These are phyloP conservation scores for Xiphorhynchus erythropygius DNA, from an alignment of 2,797 vertebrate genomes.

Conservation along the genomic window DNA sequence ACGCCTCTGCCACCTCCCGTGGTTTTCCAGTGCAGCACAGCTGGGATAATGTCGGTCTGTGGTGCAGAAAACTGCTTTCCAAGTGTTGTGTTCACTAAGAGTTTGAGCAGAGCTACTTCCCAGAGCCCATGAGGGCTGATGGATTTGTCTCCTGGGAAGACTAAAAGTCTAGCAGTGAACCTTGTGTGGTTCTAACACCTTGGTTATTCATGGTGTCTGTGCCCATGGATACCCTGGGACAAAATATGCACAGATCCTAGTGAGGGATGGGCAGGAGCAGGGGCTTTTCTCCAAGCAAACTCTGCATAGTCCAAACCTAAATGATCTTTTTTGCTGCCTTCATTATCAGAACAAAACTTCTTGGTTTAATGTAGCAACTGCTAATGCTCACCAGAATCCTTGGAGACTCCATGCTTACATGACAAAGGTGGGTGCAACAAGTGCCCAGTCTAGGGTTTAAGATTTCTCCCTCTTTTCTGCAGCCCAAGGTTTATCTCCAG, in stretches of 20 bases:
- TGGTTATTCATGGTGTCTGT: neutral
- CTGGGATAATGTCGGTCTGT: neutral
- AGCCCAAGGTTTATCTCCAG: neutral
- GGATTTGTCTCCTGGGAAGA: neutral
- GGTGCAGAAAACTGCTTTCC: neutral
- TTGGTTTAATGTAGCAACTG: neutral
- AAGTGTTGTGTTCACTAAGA: neutral
- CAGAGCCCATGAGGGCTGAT: neutral
- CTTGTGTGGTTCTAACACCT: neutral
- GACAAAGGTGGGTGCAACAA: neutral
- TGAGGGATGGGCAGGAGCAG: neutral
- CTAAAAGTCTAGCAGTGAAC: neutral
- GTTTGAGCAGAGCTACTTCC: neutral
- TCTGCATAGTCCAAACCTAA: rapidly evolving
- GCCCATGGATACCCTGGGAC: too few relatives aligned
- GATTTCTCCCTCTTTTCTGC: neutral
- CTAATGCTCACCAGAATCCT: neutral
- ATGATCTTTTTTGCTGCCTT: neutral
- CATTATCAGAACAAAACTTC: neutral
- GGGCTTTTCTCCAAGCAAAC: neutral
- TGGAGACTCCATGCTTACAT: neutral
- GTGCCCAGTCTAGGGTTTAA: neutral
- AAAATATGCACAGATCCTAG: neutral
- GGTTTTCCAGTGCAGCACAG: neutral
- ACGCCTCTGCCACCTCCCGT: rapidly evolving